Base-by-base conservation (phyloP, 2,888 invertebrate species). In the Chironomus riparius region DNA sequence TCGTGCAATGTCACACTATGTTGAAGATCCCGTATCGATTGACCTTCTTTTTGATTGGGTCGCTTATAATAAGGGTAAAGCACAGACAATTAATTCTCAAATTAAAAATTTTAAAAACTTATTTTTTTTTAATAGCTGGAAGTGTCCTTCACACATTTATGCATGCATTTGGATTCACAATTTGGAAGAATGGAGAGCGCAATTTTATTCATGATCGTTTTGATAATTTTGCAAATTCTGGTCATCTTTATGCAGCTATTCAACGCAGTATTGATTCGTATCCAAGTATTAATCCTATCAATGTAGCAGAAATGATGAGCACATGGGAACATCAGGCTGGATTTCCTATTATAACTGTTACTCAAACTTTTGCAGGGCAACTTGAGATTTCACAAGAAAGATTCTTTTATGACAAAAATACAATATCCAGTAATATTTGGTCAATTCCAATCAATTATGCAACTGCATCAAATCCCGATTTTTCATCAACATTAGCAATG, bases 31-130 rank as follows among this genome's bases (percentile, higher is more conserved):
- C 0, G 90, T 89, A 77, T 93, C 95, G 82, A 94, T 95, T 72
- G 88, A 88, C 71, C 90, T 91, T 78, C 91, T 93, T 13, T 94
- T 94, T 79, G 93, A 94, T 80, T 87, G 90, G 70, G 94, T 97
- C 78, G 93, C 95, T 0, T 97, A 97, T 81, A 90, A 89, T 50
- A 97, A 97, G 88, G 93, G 95, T 13, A 92, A 94, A 24, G 3
- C 3, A 24, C 22, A 24, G 22, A 24, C n/a, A 24, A 24, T 3
- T 24, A 24, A 24, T 24, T n/a, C n/a, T n/a, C n/a, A 24, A 24
- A 24, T 24, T 24, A 24, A 3, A 24, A 24, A 24, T 3, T 24
- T 24, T 3, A 24, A 24, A 2, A 2, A 3, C 22, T 3, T 3
- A 24, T 24, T 24, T 7, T 90, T 93, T 0, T 21, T 2, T 15